phyloP scores from a whole-genome alignment of 2,113 vertebrate genomes.

The Oryzias woworae region DNA sequence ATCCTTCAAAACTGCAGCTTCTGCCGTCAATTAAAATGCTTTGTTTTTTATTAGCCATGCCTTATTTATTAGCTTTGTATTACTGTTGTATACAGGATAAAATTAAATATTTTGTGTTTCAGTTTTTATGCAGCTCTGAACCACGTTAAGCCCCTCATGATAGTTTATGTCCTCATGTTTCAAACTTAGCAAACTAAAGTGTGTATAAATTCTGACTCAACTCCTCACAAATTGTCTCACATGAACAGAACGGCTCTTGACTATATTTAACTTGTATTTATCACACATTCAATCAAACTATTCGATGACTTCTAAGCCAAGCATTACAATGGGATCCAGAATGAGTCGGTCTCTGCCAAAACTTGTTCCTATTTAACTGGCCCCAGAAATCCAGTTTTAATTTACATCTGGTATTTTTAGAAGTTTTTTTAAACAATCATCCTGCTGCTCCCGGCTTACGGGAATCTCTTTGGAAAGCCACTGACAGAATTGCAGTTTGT shows the following conservation, averaged over 20 bases:
- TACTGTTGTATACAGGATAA: no score
- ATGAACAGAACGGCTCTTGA: constrained; percentile 28
- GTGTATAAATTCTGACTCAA: no score
- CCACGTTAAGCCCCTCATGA: no score
- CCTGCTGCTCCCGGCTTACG: not conserved
- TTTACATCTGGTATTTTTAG: constrained; percentile 1
- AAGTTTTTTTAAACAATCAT: constrained; percentile 4
- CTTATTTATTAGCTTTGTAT: no score
- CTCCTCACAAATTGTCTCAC: not conserved
- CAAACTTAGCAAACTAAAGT: no score
- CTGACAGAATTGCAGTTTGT: not conserved
- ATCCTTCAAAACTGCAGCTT: no score
- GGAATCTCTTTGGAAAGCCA: not conserved
- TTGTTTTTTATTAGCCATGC: no score
- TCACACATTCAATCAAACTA: not conserved
- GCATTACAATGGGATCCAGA: not conserved
- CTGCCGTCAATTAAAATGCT: no score
- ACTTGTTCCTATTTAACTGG: not conserved
- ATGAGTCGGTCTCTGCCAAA: no score
- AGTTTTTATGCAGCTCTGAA: no score
- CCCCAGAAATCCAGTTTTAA: constrained; percentile 1
- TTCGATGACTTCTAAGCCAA: not conserved
- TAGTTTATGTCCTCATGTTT: no score
- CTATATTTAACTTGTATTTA: constrained; percentile 32
- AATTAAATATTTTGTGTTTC: no score